Evolutionary conservation across 2,797 vertebrate species (phyloP).

Genomic region (Chaunax sp.): DNA sequence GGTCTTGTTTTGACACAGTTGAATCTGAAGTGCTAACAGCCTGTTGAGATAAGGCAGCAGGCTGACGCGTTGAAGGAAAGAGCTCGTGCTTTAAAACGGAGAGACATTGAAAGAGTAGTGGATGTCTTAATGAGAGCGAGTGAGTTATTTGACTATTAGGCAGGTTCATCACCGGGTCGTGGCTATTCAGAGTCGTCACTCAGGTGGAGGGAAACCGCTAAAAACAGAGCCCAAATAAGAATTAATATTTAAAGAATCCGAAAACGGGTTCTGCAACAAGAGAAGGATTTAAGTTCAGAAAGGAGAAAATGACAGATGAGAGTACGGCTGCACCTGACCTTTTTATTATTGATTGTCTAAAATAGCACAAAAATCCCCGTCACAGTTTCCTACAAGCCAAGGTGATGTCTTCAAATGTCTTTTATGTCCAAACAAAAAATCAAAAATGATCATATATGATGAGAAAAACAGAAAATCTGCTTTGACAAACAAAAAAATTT

Average conservation of each 20-base stretch:
- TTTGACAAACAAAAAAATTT: too few relatives aligned
- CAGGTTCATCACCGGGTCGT: constrained; percentile 46
- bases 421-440: too few relatives aligned
- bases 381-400: too few relatives aligned
- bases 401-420: too few relatives aligned
- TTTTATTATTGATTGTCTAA: too few relatives aligned
- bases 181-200: constrained; percentile 14
- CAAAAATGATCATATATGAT: too few relatives aligned
- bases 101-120: constrained; percentile 32
- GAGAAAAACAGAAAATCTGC: too few relatives aligned
- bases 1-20: constrained; percentile 55
- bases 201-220: constrained; percentile 7
- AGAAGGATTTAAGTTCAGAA: too few relatives aligned
- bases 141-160: constrained; percentile 8
- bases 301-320: too few relatives aligned
- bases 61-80: constrained; percentile 18
- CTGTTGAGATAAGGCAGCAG: constrained; percentile 26
- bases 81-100: constrained; percentile 12
- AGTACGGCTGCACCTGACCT: too few relatives aligned
- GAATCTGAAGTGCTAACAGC: constrained; percentile 42
- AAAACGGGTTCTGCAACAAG: too few relatives aligned
- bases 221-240: not conserved
- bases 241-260: constrained; percentile 14
- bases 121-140: constrained; percentile 35
- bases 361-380: too few relatives aligned